phyloP scores from a whole-genome alignment of 2,797 vertebrate species.

The Danio aesculapii region DNA sequence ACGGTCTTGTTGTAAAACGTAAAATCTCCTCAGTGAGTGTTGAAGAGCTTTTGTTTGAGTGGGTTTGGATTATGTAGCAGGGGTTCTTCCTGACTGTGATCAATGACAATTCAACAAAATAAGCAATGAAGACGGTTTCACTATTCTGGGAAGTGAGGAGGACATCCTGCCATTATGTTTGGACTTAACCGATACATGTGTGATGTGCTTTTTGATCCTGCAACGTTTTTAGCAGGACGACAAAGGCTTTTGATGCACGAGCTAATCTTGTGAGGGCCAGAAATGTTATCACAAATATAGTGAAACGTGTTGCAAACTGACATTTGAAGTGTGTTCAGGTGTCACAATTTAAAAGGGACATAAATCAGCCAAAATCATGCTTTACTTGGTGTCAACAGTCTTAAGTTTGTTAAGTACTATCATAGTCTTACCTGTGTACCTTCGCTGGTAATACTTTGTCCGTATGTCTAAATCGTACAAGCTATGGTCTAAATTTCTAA shows the following conservation, averaged over 20 bases:
- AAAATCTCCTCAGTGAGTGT: neutral
- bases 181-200: neutral
- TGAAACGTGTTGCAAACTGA: neutral
- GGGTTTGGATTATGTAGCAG: neutral
- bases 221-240: neutral
- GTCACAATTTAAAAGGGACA: neutral
- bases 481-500: too few relatives aligned
- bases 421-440: neutral
- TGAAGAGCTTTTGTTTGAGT: neutral
- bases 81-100: conserved; percentile 39
- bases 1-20: neutral
- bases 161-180: conserved; percentile 22
- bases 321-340: too few relatives aligned
- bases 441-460: neutral
- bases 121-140: conserved; percentile 31
- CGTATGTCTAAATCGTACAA: neutral
- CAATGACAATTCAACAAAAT: conserved; percentile 40
- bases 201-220: conserved; percentile 23
- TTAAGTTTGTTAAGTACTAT: neutral
- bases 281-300: neutral
- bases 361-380: neutral
- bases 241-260: neutral
- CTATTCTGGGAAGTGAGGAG: conserved; percentile 34
- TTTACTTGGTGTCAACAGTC: neutral
- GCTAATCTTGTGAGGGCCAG: neutral